A percentile compares a stretch with the other conserved stretches of the same genome.
Evolutionary conservation across 2,888 invertebrate genomes (phyloP).

Genomic region (Phengaris alcon): DNA sequence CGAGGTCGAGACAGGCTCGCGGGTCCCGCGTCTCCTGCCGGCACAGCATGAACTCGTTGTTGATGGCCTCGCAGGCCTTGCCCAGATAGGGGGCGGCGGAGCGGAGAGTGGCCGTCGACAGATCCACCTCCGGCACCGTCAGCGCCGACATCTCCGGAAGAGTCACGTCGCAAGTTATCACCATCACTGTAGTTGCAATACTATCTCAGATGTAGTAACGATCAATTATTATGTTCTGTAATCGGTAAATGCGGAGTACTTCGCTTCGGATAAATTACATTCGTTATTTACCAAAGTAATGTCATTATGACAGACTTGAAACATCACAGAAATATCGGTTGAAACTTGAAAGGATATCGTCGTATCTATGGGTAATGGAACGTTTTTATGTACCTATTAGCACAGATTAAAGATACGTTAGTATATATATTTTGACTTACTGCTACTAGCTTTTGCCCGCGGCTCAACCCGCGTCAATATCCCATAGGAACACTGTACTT

Average conservation of each 20-base stretch:
- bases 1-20: constrained; percentile 89
- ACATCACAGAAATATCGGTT: neutral
- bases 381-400: neutral
- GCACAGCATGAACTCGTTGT: constrained; percentile 97
- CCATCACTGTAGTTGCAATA: constrained; percentile 67
- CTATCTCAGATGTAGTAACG: neutral
- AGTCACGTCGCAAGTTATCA: constrained; percentile 80
- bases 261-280: neutral
- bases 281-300: neutral
- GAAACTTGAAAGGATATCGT: neutral
- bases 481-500: no score
- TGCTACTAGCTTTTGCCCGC: no score
- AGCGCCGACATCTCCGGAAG: constrained; percentile 91
- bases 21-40: constrained; percentile 89
- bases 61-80: constrained; percentile 91
- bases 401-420: no score
- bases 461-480: no score
- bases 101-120: constrained; percentile 89
- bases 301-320: neutral
- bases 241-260: neutral
- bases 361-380: neutral
- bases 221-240: neutral
- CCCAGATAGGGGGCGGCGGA: constrained; percentile 94
- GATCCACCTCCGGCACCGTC: constrained; percentile 86
- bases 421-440: no score